These are phyloP conservation scores for Pyrgus malvae DNA, from an alignment of 2,888 invertebrate genomes.

Conservation along the genomic window DNA sequence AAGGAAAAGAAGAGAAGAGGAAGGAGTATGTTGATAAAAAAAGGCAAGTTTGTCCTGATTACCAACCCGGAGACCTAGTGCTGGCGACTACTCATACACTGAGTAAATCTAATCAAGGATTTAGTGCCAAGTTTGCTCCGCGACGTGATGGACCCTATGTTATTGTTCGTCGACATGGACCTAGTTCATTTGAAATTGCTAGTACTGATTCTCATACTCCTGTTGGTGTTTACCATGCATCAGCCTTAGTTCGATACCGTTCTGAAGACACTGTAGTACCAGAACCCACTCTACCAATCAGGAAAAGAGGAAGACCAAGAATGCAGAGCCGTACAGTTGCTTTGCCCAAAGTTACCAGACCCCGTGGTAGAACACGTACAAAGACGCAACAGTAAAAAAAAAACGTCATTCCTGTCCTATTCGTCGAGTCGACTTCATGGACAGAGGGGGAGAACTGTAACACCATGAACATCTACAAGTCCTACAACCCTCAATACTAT, in stretches of 20 bases:
- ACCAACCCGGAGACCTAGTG: constrained; percentile 24
- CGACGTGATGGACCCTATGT: background rate
- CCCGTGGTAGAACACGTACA: no score
- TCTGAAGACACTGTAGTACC: background rate
- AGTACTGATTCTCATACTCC: background rate
- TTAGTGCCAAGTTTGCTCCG: background rate
- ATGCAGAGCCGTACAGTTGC: background rate
- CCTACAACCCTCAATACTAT: no score
- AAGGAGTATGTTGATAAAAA: constrained; percentile 1
- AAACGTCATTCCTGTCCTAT: background rate
- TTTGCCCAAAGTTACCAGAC: background rate
- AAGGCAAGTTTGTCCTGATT: constrained; percentile 3
- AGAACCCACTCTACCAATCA: background rate
- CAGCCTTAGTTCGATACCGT: background rate
- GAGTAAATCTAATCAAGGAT: constrained; percentile 15
- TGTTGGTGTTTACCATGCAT: background rate
- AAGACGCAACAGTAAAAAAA: no score
- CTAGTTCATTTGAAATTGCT: background rate
- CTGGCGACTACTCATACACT: constrained; percentile 6
- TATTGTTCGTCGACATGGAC: background rate
- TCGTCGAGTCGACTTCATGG: background rate
- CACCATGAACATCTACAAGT: no score
- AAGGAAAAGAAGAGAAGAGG: constrained; percentile 18
- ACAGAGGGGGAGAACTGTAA: background rate
- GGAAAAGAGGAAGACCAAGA: background rate